Percentiles rank a stretch among this genome's conserved stretches.
Conservation (phyloP, 2,888 invertebrate genomes). For the Apotomis capreana region DNA sequence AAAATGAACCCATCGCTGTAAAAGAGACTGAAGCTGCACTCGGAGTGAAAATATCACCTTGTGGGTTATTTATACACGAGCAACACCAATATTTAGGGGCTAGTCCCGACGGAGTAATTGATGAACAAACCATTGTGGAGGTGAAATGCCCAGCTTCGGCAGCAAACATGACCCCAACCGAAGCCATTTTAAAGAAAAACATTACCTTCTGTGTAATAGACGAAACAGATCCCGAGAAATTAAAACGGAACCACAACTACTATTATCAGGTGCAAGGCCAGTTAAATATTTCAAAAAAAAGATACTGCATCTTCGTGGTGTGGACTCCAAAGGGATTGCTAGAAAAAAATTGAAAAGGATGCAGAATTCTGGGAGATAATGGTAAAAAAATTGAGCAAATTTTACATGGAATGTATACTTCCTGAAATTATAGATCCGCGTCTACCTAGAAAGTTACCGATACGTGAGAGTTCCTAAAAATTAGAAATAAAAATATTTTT, state of each 20-base stretch:
- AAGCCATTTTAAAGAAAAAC: slow-evolving; percentile 17
- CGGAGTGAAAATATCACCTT: slow-evolving; percentile 20
- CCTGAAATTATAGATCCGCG: too few relatives aligned
- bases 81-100: slow-evolving; percentile 36
- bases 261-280: slow-evolving; percentile 35
- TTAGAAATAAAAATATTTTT: too few relatives aligned
- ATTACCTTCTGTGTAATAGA: background rate
- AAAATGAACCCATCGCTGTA: slow-evolving; percentile 36
- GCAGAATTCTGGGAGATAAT: slow-evolving; percentile 27
- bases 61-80: slow-evolving; percentile 38
- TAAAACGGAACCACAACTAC: slow-evolving; percentile 28
- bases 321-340: slow-evolving; percentile 30
- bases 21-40: slow-evolving; percentile 23
- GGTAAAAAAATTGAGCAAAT: too few relatives aligned
- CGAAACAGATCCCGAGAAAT: background rate
- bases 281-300: slow-evolving; percentile 23
- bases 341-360: slow-evolving; percentile 34
- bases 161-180: slow-evolving; percentile 17
- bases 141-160: slow-evolving; percentile 12
- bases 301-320: slow-evolving; percentile 30
- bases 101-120: slow-evolving; percentile 29
- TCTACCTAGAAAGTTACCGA: too few relatives aligned
- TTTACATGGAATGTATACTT: too few relatives aligned
- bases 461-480: too few relatives aligned
- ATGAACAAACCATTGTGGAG: slow-evolving; percentile 25